These are phyloP conservation scores for Pelvicachromis taeniatus DNA, from an alignment of 2,113 vertebrate genomes.

Conservation along the genomic window DNA sequence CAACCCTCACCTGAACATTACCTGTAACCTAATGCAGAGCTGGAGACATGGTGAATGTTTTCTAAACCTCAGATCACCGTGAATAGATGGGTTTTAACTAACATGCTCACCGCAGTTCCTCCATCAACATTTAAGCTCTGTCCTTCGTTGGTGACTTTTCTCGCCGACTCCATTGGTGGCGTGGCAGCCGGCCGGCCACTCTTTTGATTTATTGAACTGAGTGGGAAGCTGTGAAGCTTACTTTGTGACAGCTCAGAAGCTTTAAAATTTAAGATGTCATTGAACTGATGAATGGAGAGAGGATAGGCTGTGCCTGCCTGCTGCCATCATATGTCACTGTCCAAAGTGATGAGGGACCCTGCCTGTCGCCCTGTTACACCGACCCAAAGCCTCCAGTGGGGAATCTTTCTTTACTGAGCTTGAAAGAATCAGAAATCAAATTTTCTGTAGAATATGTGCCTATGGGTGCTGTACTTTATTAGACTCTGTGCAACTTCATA, in stretches of 20 bases:
- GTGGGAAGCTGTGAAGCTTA: conserved; percentile 67
- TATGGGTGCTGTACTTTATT: not conserved
- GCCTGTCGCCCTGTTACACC: not conserved
- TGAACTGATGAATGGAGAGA: conserved; percentile 68
- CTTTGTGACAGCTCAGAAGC: conserved; percentile 69
- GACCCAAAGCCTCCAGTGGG: not conserved
- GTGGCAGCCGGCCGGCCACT: conserved; percentile 10
- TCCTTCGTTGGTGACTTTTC: conserved; percentile 1
- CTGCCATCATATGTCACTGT: conserved; percentile 69
- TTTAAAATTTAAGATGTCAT: conserved; percentile 72
- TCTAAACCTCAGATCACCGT: not conserved
- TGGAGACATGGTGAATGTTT: not conserved
- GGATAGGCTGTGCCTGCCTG: conserved; percentile 45
- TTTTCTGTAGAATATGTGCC: not conserved
- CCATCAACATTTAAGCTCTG: not conserved
- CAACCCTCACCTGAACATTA: not conserved
- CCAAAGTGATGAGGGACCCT: conserved; percentile 62
- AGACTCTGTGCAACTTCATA: not conserved
- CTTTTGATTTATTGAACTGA: conserved; percentile 67
- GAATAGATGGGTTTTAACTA: not conserved
- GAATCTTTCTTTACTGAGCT: not conserved
- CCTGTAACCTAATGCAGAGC: not conserved
- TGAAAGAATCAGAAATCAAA: not conserved
- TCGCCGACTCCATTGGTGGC: conserved; percentile 7
- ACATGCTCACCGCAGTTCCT: not conserved